Base-by-base conservation (phyloP, 92 coral and sea anemone species). In the Epizoanthus illoricatus region DNA sequence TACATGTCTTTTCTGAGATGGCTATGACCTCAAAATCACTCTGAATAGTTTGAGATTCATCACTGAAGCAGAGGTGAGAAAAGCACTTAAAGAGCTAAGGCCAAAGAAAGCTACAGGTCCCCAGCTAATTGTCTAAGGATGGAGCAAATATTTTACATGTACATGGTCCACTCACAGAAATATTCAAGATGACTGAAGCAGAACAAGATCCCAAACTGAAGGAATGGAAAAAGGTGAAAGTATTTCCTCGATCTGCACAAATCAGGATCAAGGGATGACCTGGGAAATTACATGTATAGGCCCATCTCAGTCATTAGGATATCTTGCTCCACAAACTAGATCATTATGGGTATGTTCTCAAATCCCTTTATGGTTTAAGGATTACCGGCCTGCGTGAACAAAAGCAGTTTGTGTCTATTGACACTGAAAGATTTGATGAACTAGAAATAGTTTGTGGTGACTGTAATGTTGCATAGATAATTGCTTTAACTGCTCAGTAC, bases 21-120 rank as follows among this genome's bases (percentile, higher is more conserved):
- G 72, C 70, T 80, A 80, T 52, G 55, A 39, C 84, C 71, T 40
- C 41, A 10, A 65, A 49, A 80, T 39, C 79, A 82, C 57, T 64
- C 76, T n/a, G 73, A 75, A 75, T 70, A 60, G 5, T 84, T 88
- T 62, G 60, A 60, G 80, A 75, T 88, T 23, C 84, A 65, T 83
- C 69, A 75, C 90, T 24, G 90, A 73, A 52, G 66, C 84, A 58
- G 87, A 82, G 73, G 76, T 68, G 58, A 86, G 84, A 28, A 87
- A 65, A 66, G 84, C 80, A 12, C 86, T 87, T 20, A 87, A 68
- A 74, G 84, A 87, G 76, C 65, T 82, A 67, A 87, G 75, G 70
- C 23, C 75, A 58, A 83, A 75, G 84, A 87, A 82, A 65, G 90
- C 90, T 45, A 75, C 87, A 28, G 90, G 90, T 87, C 65, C 87